Conservation (phyloP, 2,797 vertebrate species). For the Furcifer pardalis region DNA sequence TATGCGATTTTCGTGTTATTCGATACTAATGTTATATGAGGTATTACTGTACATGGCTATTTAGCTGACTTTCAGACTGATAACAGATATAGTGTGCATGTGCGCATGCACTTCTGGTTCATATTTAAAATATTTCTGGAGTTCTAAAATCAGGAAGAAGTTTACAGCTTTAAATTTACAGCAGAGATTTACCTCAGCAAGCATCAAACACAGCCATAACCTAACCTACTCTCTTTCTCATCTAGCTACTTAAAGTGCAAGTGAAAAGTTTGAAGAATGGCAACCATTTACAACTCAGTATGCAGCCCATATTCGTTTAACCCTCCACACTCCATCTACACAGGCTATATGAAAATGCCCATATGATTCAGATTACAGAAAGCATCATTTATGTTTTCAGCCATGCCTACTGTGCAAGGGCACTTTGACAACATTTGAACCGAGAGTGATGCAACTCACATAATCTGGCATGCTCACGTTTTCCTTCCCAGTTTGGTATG, state of each 20-base stretch:
- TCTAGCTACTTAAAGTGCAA: conserved; percentile 28
- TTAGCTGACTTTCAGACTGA: conserved; percentile 69
- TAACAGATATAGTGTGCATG: conserved; percentile 56
- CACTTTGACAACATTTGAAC: background rate
- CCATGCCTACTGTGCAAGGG: background rate
- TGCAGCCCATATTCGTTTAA: conserved; percentile 51
- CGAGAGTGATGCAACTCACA: background rate
- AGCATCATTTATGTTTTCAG: background rate
- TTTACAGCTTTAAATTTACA: conserved; percentile 11
- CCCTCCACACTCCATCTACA: conserved; percentile 39
- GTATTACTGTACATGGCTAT: too few relatives aligned
- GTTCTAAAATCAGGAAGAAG: conserved; percentile 41
- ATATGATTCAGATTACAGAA: background rate
- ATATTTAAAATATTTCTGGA: conserved; percentile 52
- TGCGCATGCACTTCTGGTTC: conserved; percentile 38
- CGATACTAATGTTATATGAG: too few relatives aligned
- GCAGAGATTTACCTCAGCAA: conserved; percentile 20
- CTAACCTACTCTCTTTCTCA: background rate
- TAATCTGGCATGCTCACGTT: background rate
- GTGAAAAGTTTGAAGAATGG: conserved; percentile 50
- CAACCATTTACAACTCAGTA: conserved; percentile 53
- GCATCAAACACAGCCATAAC: conserved; percentile 14
- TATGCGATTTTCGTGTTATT: too few relatives aligned
- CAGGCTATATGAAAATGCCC: background rate
- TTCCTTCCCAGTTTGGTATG: background rate